These are phyloP conservation scores for Syndactyla subalaris DNA, from an alignment of 2,797 vertebrate genomes.

Conservation along the genomic window DNA sequence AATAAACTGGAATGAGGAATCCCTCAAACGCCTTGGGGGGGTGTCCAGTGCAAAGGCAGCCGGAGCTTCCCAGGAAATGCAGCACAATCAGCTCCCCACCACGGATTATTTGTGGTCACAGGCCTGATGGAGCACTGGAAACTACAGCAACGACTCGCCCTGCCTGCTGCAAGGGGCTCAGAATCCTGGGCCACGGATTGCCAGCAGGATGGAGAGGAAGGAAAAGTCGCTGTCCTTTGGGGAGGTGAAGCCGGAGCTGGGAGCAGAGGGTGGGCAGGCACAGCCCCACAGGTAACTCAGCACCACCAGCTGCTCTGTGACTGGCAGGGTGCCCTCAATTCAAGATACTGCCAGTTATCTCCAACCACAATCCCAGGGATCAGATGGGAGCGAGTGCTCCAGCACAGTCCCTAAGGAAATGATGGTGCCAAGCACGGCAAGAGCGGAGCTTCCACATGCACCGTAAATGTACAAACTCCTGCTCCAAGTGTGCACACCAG, in stretches of 20 bases:
- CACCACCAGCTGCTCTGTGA: background rate
- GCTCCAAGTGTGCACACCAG: background rate
- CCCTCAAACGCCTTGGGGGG: background rate
- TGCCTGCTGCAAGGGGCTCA: background rate
- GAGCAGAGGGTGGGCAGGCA: background rate
- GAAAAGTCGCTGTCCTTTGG: background rate
- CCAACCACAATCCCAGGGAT: background rate
- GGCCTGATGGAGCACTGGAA: background rate
- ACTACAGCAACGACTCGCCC: background rate
- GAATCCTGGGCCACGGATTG: background rate
- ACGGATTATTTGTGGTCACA: background rate
- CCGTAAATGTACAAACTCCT: rapidly evolving
- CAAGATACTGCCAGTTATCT: slow-evolving; percentile 29
- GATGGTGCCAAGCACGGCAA: background rate
- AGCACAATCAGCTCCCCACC: background rate
- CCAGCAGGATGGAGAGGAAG: background rate
- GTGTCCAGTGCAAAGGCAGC: background rate
- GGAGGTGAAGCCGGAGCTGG: slow-evolving; percentile 17
- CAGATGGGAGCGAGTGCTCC: background rate
- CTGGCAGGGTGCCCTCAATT: slow-evolving; percentile 17
- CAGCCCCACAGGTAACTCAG: background rate
- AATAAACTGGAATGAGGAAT: background rate
- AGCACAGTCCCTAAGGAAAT: background rate
- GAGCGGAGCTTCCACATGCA: background rate
- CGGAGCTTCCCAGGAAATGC: background rate